A percentile compares a stretch with the other conserved stretches of the same genome.
phyloP scores from a whole-genome alignment of 2,113 vertebrate genomes.

The Myotis brandtii region DNA sequence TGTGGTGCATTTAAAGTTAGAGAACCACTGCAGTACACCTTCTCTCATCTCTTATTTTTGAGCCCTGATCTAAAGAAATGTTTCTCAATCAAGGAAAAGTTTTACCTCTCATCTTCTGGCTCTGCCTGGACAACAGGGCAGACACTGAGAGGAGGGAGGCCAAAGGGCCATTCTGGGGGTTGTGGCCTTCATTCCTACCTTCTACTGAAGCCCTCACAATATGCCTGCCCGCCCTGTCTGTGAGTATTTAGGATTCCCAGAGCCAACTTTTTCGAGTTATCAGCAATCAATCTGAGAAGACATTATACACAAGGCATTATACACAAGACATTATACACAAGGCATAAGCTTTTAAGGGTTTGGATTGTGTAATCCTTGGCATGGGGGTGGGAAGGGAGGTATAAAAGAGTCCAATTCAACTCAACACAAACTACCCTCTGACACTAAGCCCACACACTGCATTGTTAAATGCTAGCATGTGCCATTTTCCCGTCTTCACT shows the following conservation, averaged over 20 bases:
- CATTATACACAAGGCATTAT: background rate
- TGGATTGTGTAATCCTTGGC: background rate
- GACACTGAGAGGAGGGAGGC: background rate
- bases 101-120: background rate
- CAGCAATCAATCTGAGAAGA: background rate
- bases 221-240: background rate
- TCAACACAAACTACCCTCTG: background rate
- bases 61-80: background rate
- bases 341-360: background rate
- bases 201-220: background rate
- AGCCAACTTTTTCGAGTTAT: background rate
- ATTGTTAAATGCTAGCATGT: background rate
- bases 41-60: background rate
- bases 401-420: background rate
- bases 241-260: background rate
- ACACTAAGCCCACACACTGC: background rate
- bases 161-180: background rate
- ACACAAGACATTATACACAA: background rate
- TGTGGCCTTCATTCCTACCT: background rate
- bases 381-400: background rate
- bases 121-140: background rate
- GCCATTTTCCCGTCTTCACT: background rate
- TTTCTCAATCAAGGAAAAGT: background rate
- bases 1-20: background rate
- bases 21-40: background rate